A percentile compares a stretch with the other conserved stretches of the same genome.
phyloP scores from a whole-genome alignment of 1,140 invertebrate species.

The Charaxes varanes region DNA sequence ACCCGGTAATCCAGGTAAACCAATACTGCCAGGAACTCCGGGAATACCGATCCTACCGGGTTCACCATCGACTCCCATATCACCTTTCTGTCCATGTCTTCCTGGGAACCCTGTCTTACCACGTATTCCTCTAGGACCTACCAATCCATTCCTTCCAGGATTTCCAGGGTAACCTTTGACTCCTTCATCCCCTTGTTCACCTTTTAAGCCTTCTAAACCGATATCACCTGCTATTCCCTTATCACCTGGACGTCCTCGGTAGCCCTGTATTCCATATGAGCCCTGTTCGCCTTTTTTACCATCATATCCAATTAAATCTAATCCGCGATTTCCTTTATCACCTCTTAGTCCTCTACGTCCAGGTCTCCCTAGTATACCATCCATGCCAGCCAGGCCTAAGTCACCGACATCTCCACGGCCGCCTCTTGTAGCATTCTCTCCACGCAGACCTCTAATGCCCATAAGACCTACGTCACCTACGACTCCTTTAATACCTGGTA shows the following conservation, averaged over 20 bases:
- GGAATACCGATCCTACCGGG: slow-evolving; percentile 51
- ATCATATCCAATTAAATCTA: slow-evolving; percentile 39
- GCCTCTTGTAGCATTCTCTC: slow-evolving; percentile 71
- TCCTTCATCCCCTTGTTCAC: slow-evolving; percentile 53
- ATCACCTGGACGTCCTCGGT: slow-evolving; percentile 35
- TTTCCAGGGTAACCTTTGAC: slow-evolving; percentile 55
- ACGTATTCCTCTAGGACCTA: slow-evolving; percentile 46
- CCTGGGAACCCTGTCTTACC: slow-evolving; percentile 51
- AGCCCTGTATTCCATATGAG: slow-evolving; percentile 54
- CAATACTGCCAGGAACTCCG: slow-evolving; percentile 55
- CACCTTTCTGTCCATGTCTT: slow-evolving; percentile 74
- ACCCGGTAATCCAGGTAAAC: slow-evolving; percentile 65
- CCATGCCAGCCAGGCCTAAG: slow-evolving; percentile 40
- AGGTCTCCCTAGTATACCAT: slow-evolving; percentile 36
- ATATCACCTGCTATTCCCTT: slow-evolving; percentile 52
- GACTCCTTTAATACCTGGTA: slow-evolving; percentile 49
- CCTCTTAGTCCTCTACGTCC: slow-evolving; percentile 43
- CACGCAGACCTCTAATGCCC: slow-evolving; percentile 57
- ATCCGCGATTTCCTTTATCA: slow-evolving; percentile 52
- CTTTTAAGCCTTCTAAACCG: slow-evolving; percentile 38
- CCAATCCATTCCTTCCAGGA: slow-evolving; percentile 33
- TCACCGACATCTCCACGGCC: slow-evolving; percentile 64
- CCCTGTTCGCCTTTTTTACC: slow-evolving; percentile 73
- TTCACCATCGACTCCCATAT: slow-evolving; percentile 53
- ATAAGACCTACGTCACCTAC: slow-evolving; percentile 27